Base-by-base conservation (phyloP, 2,113 vertebrate genomes). In the Actenoides lindsayi region DNA sequence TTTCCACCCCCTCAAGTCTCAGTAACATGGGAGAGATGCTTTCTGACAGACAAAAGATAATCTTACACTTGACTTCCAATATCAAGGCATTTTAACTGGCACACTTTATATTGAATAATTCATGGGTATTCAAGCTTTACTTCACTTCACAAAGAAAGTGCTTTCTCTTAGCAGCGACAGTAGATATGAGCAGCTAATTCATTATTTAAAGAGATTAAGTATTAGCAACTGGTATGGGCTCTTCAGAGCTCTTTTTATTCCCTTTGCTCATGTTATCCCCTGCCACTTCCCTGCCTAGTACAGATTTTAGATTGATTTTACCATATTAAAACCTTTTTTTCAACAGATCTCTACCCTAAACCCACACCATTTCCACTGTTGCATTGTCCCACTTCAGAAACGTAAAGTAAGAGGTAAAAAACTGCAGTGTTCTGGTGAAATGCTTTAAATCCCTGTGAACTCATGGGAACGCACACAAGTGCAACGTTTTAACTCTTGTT, bases 201-300 rank as follows among this genome's bases (percentile, higher is more conserved):
- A 99, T 99, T 99, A 99, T 99, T 99, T 99, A 99, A 99, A 99
- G 98, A 97, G 98, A 99, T 99, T 99, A 99, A 99, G 99, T 99
- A 99, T 98, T 98, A 98, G 98, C 96, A 98, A 98, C 98, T 98
- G 95, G 98, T 98, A 97, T 97, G 95, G 96, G 97, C 97, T 98
- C 96, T 98, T 98, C 96, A 97, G 97, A 97, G 98, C 96, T 96
- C 97, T 97, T 96, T 98, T 98, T 98, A 99, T 98, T 99, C 99
- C 98, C 98, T 98, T 98, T 97, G 97, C 98, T 98, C 97, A 20
- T 98, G 98, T 98, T 98, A 98, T 98, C 97, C 97, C 96, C 97
- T 98, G 98, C 89, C 97, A 98, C 91, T 97, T 92, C 94, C 91
- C 96, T 97, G 96, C 95, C 94, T 98, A 87, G 83, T 97, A 97